Evolutionary conservation across 2,113 vertebrate genomes (phyloP), one percentile per base, ranked within the genome.

Genomic region (Talpa occidentalis): DNA sequence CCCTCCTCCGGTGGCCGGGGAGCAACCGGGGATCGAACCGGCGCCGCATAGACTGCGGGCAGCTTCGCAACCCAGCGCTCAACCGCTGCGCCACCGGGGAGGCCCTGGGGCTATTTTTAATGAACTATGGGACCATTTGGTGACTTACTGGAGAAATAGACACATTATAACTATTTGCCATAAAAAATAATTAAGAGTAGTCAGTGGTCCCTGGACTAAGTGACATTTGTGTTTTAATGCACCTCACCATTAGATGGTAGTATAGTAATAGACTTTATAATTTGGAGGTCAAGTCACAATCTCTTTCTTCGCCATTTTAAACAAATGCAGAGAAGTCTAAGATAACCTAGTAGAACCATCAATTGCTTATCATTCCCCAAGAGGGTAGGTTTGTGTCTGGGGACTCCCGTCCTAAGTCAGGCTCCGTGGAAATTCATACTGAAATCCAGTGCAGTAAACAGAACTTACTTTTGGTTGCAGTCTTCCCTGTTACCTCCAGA

Each of bases 161-260:
- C 11, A 56, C 21, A 66, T 88, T 60, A 2, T 88, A 94, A 84
- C 32, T 54, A 64, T 60, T 86, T 64, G 10, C 19, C 52, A 88
- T 44, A 17, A 59, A 62, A 80, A 90, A 49, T n/a, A 32, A 30
- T 7, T 19, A 35, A 60, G 44, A 21, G 24, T 22, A n/a, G 44
- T 56, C 28, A 40, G 72, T 0, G 19, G 42, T 73, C 54, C 66
- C 52, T 72, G 64, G 32, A n/a, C 9, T 44, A 28, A 67, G 54
- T 67, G 35, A 3, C 2, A 19, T 52, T 66, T 92, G 84, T 88
- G 94, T 80, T 95, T 94, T 93, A 89, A 96, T 52, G 35, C 35
- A 42, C 40, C 47, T 95, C 28, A 1, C 96, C 96, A 97, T 95
- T 96, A 96, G 96, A 88, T 96, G 97, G 97, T 80, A 16, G 95